phyloP scores from a whole-genome alignment of 2,113 vertebrate genomes.

The Sturnus vulgaris region DNA sequence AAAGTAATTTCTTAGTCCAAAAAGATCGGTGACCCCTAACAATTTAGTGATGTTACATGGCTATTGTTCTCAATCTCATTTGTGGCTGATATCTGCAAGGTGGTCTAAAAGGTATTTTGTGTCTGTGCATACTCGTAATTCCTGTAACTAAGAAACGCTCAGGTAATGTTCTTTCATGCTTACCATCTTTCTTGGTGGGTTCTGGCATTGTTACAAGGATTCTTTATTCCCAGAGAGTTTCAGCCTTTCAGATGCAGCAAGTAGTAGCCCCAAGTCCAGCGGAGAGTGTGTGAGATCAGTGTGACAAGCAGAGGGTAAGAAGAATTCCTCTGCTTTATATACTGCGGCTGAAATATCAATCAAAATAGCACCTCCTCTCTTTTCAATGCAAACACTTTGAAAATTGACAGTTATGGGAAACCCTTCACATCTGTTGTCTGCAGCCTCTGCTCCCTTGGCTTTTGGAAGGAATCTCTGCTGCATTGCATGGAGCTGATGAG shows the following conservation, averaged over 20 bases:
- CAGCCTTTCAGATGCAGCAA: constrained; percentile 44
- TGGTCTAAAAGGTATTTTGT: background rate
- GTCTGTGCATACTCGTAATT: background rate
- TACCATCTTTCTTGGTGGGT: constrained; percentile 80
- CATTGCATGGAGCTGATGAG: constrained; percentile 77
- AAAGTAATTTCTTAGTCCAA: background rate
- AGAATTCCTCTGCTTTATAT: constrained; percentile 74
- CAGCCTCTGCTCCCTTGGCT: constrained; percentile 71
- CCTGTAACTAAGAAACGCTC: background rate
- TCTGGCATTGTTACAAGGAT: constrained; percentile 75
- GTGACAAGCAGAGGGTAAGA: constrained; percentile 70
- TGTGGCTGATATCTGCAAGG: background rate
- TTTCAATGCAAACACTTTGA: constrained; percentile 70
- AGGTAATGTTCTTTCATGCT: constrained; percentile 23
- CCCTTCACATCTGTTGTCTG: constrained; percentile 79
- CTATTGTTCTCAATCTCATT: background rate
- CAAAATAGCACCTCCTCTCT: constrained; percentile 74
- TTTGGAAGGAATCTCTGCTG: constrained; percentile 79
- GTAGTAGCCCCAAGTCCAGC: constrained; percentile 65
- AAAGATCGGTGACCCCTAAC: background rate
- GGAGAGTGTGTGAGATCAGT: constrained; percentile 63
- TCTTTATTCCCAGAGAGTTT: constrained; percentile 70
- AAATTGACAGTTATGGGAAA: constrained; percentile 75
- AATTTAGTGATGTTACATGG: background rate
- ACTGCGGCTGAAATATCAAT: constrained; percentile 62